Evolutionary conservation across 2,888 invertebrate genomes (phyloP).

Genomic region (Petrolisthes manimaculis): DNA sequence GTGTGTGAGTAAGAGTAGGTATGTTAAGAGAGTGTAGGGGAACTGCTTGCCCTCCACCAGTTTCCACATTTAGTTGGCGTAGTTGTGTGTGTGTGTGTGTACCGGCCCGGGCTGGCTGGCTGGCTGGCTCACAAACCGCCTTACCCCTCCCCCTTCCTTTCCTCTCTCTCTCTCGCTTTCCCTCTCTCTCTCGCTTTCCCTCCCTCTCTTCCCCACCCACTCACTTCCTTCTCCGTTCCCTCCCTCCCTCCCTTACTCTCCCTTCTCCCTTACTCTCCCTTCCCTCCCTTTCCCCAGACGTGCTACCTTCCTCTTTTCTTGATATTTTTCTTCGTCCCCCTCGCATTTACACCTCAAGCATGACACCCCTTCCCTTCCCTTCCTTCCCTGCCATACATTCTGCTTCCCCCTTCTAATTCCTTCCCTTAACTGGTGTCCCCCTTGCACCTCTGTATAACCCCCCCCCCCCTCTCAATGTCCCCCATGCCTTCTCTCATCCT

Average conservation of each 20-base stretch:
- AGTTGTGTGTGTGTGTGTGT: background rate
- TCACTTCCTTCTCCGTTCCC: slow-evolving; percentile 31
- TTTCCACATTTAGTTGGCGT: background rate
- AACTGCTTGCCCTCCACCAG: background rate
- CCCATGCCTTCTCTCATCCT: background rate
- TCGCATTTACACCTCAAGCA: background rate
- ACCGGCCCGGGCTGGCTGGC: background rate
- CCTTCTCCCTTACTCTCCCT: background rate
- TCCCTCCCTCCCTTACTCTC: slow-evolving; percentile 43
- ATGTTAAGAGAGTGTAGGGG: background rate
- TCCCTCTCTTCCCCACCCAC: slow-evolving; percentile 17
- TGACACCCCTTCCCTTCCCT: background rate
- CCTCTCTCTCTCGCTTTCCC: background rate
- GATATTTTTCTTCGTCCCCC: slow-evolving; percentile 17
- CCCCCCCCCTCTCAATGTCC: background rate
- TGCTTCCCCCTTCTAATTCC: background rate
- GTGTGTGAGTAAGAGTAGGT: background rate
- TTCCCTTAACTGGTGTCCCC: background rate
- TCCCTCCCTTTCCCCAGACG: slow-evolving; percentile 20
- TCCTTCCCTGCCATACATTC: background rate
- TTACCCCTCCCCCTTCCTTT: background rate
- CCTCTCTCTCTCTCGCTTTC: slow-evolving; percentile 14
- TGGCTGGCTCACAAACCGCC: background rate
- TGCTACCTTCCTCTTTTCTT: background rate
- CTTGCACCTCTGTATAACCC: background rate